A percentile compares a stretch with the other conserved stretches of the same genome.
These are phyloP conservation scores for Parascotia fuliginaria DNA, from an alignment of 2,888 invertebrate genomes.

Conservation along the genomic window DNA sequence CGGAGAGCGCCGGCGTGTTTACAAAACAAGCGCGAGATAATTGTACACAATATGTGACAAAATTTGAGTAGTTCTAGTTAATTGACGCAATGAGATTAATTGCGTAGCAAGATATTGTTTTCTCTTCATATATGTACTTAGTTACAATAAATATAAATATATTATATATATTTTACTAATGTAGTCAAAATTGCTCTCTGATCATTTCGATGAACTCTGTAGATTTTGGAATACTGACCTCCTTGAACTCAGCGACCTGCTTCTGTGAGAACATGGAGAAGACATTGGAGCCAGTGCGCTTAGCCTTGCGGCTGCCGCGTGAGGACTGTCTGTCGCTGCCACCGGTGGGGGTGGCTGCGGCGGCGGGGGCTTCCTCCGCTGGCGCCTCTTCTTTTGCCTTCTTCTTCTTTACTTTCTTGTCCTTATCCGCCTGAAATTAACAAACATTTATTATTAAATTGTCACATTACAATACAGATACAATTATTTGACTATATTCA, in stretches of 20 bases:
- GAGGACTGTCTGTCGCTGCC: constrained; percentile 90
- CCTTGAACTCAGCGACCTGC: constrained; percentile 98
- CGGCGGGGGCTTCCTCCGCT: constrained; percentile 88
- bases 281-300: constrained; percentile 97
- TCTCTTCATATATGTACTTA: too few relatives aligned
- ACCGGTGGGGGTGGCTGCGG: constrained; percentile 87
- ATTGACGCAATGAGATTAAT: constrained; percentile 29
- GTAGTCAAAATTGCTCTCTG: too few relatives aligned
- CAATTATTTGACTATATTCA: not conserved
- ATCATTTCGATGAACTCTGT: not conserved
- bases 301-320: constrained; percentile 93
- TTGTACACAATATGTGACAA: constrained; percentile 40
- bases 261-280: constrained; percentile 99
- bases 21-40: constrained; percentile 66
- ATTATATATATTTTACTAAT: not conserved
- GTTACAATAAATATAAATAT: too few relatives aligned
- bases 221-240: constrained; percentile 82
- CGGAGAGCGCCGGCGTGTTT: constrained; percentile 52
- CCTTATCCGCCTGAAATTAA: constrained; percentile 93
- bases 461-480: not conserved
- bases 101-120: constrained; percentile 25
- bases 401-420: constrained; percentile 96
- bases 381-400: constrained; percentile 89
- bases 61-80: constrained; percentile 32
- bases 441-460: constrained; percentile 5